Percentiles rank a stretch among this genome's conserved stretches.
Conservation (phyloP, 2,888 invertebrate species). For the Hypsopygia costalis region DNA sequence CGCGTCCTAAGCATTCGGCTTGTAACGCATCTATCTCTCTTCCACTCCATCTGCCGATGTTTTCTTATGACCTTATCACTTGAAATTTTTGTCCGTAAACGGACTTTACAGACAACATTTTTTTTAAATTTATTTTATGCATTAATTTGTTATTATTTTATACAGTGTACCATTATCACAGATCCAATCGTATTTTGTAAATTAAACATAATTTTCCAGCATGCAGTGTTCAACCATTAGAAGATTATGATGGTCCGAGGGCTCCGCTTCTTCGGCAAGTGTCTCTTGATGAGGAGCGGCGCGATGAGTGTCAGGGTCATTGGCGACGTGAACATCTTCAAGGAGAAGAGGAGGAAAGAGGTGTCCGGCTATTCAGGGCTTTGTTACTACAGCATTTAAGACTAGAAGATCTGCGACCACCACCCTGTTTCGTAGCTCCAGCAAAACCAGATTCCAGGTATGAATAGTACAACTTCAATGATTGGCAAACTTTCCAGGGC, state of each 20-base stretch:
- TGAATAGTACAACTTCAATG: too few relatives aligned
- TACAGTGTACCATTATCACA: too few relatives aligned
- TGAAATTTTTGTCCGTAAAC: too few relatives aligned
- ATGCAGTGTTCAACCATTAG: slow-evolving; percentile 66
- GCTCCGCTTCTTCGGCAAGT: slow-evolving; percentile 70
- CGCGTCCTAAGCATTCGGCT: too few relatives aligned
- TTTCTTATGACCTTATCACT: too few relatives aligned
- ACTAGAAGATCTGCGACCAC: slow-evolving; percentile 62
- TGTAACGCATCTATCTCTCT: too few relatives aligned
- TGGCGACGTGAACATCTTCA: slow-evolving; percentile 62
- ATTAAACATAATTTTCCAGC: slow-evolving; percentile 34
- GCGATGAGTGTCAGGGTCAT: slow-evolving; percentile 74
- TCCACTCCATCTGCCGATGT: too few relatives aligned
- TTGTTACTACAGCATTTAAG: slow-evolving; percentile 65
- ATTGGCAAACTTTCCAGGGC: too few relatives aligned
- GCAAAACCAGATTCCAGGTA: slow-evolving; percentile 68
- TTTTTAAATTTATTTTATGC: too few relatives aligned
- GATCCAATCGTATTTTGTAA: too few relatives aligned
- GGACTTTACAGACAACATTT: too few relatives aligned
- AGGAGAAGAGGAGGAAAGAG: slow-evolving; percentile 69
- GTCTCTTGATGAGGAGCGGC: slow-evolving; percentile 69
- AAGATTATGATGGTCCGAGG: slow-evolving; percentile 65
- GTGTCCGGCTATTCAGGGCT: slow-evolving; percentile 73
- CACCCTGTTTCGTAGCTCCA: slow-evolving; percentile 57
- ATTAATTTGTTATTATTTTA: too few relatives aligned